Conservation (phyloP, 2,113 vertebrate genomes). For the Gymnobelideus leadbeateri region DNA sequence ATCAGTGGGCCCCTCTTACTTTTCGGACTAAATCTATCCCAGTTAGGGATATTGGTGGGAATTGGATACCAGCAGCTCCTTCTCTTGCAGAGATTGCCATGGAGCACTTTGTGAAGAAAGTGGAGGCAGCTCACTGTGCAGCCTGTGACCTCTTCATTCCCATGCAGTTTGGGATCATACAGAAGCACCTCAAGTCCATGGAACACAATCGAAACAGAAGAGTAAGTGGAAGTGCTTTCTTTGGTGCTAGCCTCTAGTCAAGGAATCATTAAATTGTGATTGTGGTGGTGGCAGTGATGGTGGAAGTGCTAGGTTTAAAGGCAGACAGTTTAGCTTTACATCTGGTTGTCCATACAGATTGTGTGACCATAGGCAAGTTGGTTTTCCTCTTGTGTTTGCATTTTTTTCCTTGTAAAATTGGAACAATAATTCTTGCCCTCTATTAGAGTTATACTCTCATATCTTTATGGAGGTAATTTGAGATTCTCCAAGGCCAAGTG, state of each 20-base stretch:
- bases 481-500: not conserved
- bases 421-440: not conserved
- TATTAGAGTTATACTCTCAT: not conserved
- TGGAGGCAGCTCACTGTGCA: conserved; percentile 93
- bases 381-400: not conserved
- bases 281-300: too few species aligned
- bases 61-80: not conserved
- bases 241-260: not conserved
- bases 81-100: conserved; percentile 89
- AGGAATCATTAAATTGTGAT: not conserved
- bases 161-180: conserved; percentile 93
- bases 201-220: conserved; percentile 95
- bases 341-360: not conserved
- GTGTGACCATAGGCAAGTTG: not conserved
- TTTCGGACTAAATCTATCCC: not conserved
- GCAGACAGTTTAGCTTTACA: not conserved
- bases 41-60: not conserved
- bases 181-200: conserved; percentile 92
- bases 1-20: not conserved
- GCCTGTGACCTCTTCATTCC: conserved; percentile 96
- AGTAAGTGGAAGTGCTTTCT: conserved; percentile 80
- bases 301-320: not conserved
- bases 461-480: not conserved
- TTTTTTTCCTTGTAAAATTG: not conserved
- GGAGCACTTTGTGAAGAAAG: conserved; percentile 95